A percentile compares a stretch with the other conserved stretches of the same genome.
Conservation (phyloP, 2,888 invertebrate species). For the Helicoverpa assulta region DNA sequence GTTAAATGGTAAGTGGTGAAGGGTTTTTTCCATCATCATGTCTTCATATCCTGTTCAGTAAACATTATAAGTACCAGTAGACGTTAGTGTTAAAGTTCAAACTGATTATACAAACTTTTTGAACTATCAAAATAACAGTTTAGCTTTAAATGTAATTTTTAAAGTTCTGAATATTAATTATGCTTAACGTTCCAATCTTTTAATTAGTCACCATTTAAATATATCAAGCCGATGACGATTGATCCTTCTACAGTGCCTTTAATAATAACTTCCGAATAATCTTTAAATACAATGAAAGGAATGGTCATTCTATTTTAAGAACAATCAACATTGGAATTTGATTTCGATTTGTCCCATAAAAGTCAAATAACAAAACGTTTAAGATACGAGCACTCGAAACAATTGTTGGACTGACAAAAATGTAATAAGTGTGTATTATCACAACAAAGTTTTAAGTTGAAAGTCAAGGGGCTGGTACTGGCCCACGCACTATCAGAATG, state of each 20-base stretch:
- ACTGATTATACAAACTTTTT: background rate
- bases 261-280: background rate
- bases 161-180: background rate
- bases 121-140: background rate
- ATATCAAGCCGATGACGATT: background rate
- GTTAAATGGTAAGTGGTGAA: too few relatives aligned
- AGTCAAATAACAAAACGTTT: slow-evolving; percentile 2
- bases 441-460: slow-evolving; percentile 27
- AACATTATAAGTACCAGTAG: background rate
- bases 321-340: background rate
- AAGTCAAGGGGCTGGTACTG: slow-evolving; percentile 23
- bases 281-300: too few relatives aligned
- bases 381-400: slow-evolving; percentile 5
- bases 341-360: background rate
- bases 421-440: slow-evolving; percentile 8
- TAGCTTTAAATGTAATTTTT: background rate
- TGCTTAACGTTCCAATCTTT: background rate
- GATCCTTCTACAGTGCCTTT: background rate
- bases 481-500: slow-evolving; percentile 18
- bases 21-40: background rate
- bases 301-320: too few relatives aligned
- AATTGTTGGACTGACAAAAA: slow-evolving; percentile 5
- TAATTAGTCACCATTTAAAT: background rate
- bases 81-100: background rate
- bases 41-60: background rate